phyloP scores from a whole-genome alignment of 2,113 vertebrate genomes.

The Erythrolamprus reginae region DNA sequence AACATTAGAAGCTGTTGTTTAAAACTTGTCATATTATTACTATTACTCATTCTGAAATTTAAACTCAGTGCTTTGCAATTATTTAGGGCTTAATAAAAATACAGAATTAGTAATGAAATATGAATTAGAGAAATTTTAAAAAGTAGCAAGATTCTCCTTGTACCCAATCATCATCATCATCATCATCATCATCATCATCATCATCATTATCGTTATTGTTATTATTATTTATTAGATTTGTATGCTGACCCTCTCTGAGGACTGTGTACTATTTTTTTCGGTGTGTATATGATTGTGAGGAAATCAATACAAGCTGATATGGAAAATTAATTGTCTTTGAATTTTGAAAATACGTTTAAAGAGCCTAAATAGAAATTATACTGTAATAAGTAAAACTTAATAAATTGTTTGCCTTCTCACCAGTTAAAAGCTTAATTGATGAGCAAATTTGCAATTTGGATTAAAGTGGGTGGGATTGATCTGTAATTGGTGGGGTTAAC shows the following conservation, averaged over 20 bases:
- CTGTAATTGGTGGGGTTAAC: constrained; percentile 35
- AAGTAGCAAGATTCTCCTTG: background rate
- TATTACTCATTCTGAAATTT: background rate
- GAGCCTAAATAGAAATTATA: background rate
- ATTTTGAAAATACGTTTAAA: background rate
- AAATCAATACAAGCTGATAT: background rate
- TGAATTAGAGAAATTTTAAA: background rate
- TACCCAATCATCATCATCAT: too few species aligned
- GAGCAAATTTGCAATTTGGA: background rate
- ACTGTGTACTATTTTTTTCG: too few species aligned
- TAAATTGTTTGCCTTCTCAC: background rate
- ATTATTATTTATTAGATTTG: too few species aligned
- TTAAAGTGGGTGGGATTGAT: background rate
- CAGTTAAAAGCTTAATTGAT: background rate
- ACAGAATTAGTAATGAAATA: background rate
- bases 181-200: too few species aligned
- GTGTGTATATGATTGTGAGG: too few species aligned
- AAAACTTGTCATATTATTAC: background rate
- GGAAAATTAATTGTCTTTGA: background rate
- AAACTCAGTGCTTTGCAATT: background rate
- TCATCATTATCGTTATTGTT: too few species aligned
- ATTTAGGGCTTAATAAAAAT: background rate
- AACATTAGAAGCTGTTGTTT: background rate
- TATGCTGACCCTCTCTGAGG: too few species aligned
- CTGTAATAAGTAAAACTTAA: background rate